Percentiles rank a stretch among this genome's conserved stretches.
phyloP scores from a whole-genome alignment of 2,113 vertebrate genomes.

The Cololabis saira region DNA sequence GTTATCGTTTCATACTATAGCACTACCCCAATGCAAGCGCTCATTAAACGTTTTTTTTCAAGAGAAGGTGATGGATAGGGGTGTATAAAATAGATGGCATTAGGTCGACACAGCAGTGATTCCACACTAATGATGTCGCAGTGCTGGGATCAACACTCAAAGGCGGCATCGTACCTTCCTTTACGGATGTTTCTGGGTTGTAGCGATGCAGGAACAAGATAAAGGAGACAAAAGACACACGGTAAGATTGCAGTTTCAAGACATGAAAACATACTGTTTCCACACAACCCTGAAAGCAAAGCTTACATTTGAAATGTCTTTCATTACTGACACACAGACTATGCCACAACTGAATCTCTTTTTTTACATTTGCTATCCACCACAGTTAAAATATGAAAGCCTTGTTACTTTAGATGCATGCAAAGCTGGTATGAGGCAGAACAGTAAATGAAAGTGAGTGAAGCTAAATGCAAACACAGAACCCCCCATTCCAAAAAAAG shows the following conservation, averaged over 20 bases:
- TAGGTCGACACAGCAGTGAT: slow-evolving; percentile 1
- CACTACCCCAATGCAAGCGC: background rate
- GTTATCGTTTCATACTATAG: slow-evolving; percentile 9
- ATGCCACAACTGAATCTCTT: background rate
- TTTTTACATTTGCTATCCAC: too few relatives aligned
- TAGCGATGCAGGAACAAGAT: slow-evolving; percentile 22
- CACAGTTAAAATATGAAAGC: too few relatives aligned
- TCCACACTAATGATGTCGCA: background rate
- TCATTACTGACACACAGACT: background rate
- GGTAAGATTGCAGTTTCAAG: background rate
- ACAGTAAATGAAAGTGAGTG: background rate
- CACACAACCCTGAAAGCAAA: background rate
- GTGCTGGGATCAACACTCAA: slow-evolving; percentile 77
- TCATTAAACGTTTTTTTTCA: background rate
- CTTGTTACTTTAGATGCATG: slow-evolving; percentile 20
- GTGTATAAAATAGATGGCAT: slow-evolving; percentile 39
- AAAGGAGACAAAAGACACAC: slow-evolving; percentile 9
- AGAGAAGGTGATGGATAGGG: background rate
- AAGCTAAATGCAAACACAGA: slow-evolving; percentile 7
- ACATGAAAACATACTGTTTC: background rate
- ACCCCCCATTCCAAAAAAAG: too few relatives aligned
- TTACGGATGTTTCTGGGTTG: slow-evolving; percentile 92
- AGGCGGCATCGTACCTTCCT: slow-evolving; percentile 93
- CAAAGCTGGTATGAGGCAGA: slow-evolving; percentile 16
- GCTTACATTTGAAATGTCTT: background rate